Evolutionary conservation across 2,888 invertebrate species (phyloP).

Genomic region (Molanna angustata): DNA sequence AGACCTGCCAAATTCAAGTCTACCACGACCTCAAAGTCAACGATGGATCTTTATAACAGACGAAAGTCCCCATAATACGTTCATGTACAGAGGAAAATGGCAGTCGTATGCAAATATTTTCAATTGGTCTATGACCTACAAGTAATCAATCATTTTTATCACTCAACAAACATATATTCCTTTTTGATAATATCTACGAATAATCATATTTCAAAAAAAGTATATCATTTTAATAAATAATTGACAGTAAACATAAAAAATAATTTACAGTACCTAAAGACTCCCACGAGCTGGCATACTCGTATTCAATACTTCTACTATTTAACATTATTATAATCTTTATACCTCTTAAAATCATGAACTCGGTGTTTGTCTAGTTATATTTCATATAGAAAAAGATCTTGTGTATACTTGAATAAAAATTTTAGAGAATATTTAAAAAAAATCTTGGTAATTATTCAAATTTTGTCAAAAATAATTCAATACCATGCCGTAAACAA

Average conservation of each 20-base stretch:
- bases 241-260: no score
- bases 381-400: no score
- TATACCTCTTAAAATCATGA: no score
- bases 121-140: conserved; percentile 58
- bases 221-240: neutral
- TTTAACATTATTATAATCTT: no score
- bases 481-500: no score
- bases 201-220: neutral
- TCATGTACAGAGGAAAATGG: conserved; percentile 45
- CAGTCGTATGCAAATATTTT: conserved; percentile 52
- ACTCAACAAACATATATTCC: no score
- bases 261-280: no score
- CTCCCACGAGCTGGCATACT: no score
- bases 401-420: no score
- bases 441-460: neutral
- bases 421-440: no score
- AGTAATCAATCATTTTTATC: conserved; percentile 37
- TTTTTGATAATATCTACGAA: neutral
- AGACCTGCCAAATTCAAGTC: conserved; percentile 42
- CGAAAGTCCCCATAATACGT: conserved; percentile 57
- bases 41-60: conserved; percentile 61
- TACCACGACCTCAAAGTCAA: conserved; percentile 42
- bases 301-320: no score
- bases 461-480: neutral
- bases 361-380: no score